Evolutionary conservation across 2,797 vertebrate genomes (phyloP), one percentile per base, ranked within the genome.

Genomic region (Mus caroli): DNA sequence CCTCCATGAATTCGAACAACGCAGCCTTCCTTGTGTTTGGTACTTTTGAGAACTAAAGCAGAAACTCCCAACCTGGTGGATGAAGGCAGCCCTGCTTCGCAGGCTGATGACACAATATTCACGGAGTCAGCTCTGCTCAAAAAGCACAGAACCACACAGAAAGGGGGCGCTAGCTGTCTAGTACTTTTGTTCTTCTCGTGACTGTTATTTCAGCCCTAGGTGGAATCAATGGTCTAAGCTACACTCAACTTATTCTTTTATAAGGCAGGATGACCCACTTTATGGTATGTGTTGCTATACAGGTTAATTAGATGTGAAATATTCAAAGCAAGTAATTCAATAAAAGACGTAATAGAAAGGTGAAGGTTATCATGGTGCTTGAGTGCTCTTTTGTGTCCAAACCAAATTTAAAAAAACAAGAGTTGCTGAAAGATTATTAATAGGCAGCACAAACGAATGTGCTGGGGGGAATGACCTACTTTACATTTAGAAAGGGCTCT

Each of bases 131-230:
- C 26, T n/a, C 0, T 34, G 8, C 19, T 12, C 14, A 28, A 40
- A 77, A 80, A 91, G 13, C 40, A 58, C 58, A 80, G 76, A 69
- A 77, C 9, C 52, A 50, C 73, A 78, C 58, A 17, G 0, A 83
- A 76, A 60, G 24, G 10, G 77, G 73, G 69, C 17, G 46, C 52
- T 54, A 31, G 46, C 43, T 82, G 52, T 75, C 91, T 37, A 92
- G 67, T 90, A 92, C 56, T 62, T 97, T 79, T 91, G 31, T 94
- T 92, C 69, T 84, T 50, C 64, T 31, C 40, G 22, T 89, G 28
- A 14, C 85, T 92, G 71, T 95, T 94, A 77, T 95, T 96, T 24
- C 6, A 93, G 84, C n/a, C 82, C 67, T 87, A 97, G 92, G 90
- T 97, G 76, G 58, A 96, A 54, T 75, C 62, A 77, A 76, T 60